Percentiles rank a stretch among this genome's conserved stretches.
Evolutionary conservation across 2,797 vertebrate species (phyloP).

Genomic region (Pangasius mekongensis): DNA sequence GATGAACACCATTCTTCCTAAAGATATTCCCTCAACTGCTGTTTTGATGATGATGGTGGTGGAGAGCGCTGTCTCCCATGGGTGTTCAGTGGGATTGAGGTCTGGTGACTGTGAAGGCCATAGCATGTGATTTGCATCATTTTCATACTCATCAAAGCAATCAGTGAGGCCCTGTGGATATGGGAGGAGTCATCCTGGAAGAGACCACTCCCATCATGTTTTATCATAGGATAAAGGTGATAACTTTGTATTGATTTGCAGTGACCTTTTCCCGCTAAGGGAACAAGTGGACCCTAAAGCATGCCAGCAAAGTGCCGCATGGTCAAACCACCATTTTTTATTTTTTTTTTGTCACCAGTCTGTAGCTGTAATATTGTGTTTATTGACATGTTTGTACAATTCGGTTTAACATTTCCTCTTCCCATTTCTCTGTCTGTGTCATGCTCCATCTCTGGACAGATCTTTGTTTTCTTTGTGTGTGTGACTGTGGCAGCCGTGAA

Average conservation of each 20-base stretch:
- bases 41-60: neutral
- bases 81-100: no score
- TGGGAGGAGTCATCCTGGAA: no score
- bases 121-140: neutral
- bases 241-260: no score
- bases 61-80: no score
- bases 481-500: slow-evolving; percentile 79
- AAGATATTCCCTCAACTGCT: neutral
- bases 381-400: neutral
- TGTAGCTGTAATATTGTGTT: neutral
- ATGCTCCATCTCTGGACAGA: slow-evolving; percentile 63
- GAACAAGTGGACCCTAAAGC: neutral
- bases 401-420: neutral
- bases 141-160: neutral
- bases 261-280: neutral
- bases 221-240: no score
- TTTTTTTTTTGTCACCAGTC: neutral
- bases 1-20: neutral
- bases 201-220: no score
- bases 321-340: neutral
- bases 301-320: neutral
- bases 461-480: slow-evolving; percentile 79
- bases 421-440: neutral
- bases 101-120: no score
- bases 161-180: neutral